These are phyloP conservation scores for Chloroceryle amazona DNA, from an alignment of 2,797 vertebrate species.

Conservation along the genomic window DNA sequence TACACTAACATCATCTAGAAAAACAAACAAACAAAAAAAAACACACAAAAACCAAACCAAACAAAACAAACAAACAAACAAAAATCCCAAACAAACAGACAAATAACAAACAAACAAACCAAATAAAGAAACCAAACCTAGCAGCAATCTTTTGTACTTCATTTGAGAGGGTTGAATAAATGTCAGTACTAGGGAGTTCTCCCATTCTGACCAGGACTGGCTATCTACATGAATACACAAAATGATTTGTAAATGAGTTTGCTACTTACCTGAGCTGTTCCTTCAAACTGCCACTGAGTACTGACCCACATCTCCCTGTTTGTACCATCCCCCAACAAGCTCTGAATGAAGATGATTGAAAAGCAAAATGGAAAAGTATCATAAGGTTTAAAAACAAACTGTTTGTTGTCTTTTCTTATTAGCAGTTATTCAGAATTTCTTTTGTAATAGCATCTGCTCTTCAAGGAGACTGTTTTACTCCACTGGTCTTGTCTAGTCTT, in stretches of 20 bases:
- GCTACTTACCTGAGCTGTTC: neutral
- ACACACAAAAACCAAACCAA: no score
- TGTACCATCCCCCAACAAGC: neutral
- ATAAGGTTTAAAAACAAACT: neutral
- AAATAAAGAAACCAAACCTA: neutral
- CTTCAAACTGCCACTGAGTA: neutral
- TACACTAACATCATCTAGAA: neutral
- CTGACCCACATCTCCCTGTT: neutral
- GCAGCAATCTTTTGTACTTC: neutral
- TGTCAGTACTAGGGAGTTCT: neutral
- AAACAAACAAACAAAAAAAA: neutral
- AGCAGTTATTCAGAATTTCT: neutral
- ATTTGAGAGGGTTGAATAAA: conserved; percentile 30
- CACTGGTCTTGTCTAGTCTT: neutral
- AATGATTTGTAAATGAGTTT: neutral
- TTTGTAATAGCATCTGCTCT: neutral
- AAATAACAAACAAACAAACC: no score
- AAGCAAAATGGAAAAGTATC: neutral
- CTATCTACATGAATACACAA: neutral
- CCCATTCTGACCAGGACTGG: neutral
- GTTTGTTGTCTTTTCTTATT: neutral
- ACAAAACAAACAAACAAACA: no score
- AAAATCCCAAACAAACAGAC: no score
- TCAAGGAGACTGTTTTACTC: neutral
- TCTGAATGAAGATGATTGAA: neutral